phyloP scores from a whole-genome alignment of 2,888 invertebrate species.

The Cephalotes varians region DNA sequence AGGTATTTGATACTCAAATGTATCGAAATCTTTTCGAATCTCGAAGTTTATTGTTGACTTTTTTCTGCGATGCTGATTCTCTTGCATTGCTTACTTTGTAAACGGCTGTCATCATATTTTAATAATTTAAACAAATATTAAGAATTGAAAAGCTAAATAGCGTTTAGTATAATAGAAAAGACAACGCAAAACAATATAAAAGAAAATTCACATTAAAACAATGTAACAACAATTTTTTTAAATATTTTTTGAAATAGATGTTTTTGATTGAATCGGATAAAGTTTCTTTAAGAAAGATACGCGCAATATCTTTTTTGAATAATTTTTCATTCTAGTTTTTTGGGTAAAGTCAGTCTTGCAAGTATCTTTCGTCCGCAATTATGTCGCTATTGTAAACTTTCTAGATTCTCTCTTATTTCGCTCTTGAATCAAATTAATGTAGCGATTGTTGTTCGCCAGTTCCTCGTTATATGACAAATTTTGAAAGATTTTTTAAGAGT shows the following conservation, averaged over 20 bases:
- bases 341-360: background rate
- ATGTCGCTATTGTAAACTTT: background rate
- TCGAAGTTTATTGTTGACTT: no score
- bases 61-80: no score
- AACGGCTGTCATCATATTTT: no score
- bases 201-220: background rate
- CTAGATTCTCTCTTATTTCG: background rate
- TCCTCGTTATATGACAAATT: background rate
- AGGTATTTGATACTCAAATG: no score
- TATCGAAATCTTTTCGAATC: no score
- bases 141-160: no score
- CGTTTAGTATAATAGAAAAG: no score
- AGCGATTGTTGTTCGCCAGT: slow-evolving; percentile 22
- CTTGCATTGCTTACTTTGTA: no score
- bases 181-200: background rate
- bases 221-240: background rate
- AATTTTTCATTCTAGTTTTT: background rate
- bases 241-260: background rate
- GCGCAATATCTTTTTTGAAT: background rate
- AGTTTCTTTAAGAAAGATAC: background rate
- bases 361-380: background rate
- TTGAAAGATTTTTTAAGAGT: background rate
- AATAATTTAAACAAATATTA: no score
- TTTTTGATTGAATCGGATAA: background rate
- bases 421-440: background rate